Base-by-base conservation (phyloP, 2,797 vertebrate genomes). In the Austrolebias charrua region DNA sequence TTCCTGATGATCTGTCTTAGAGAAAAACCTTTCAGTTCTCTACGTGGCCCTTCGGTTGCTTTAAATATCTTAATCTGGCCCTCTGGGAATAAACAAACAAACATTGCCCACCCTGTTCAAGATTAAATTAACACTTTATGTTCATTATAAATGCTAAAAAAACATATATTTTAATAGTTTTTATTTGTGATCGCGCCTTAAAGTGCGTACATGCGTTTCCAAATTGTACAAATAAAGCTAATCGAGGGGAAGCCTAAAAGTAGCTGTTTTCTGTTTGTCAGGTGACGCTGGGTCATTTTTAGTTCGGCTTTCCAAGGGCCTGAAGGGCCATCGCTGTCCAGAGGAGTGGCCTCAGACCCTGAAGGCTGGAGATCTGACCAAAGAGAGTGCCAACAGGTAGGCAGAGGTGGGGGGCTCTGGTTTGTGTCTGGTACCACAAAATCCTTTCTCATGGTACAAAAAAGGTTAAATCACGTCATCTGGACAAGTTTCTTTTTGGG, bases 201-300 rank as follows among this genome's bases (percentile, higher is more conserved):
- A 6, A 33, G 6, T 33, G 6, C 7, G 16, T 5, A 16, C 6
- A 44, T 6, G 15, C 2, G 15, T 16, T 16, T 6, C 43, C 43
- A 44, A 16, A 44, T 44, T 4, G 6, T 45, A 20, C 31, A 4
- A 33, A 6, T 9, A 6, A 33, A 6, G 24, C 24, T 24, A 24
- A 24, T 24, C 24, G 33, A 35, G 33, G 5, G 7, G 10, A 35
- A 40, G 35, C 40, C 15, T 4, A 15, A 9, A n/a, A 42, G 18
- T 13, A 38, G 42, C 57, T 45, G 4, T 46, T 2, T 42, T 40
- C 9, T 20, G 5, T 63, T 1, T 71, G 76, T 47, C 53, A 98
- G 96, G 95, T 15, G 96, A 98, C 0, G 93, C 95, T 43, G 95
- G 93, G 12, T 94, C 93, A 55, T 95, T 98, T 60, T 69, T 97